Conservation (phyloP, 2,113 vertebrate genomes). For the Platichthys flesus region DNA sequence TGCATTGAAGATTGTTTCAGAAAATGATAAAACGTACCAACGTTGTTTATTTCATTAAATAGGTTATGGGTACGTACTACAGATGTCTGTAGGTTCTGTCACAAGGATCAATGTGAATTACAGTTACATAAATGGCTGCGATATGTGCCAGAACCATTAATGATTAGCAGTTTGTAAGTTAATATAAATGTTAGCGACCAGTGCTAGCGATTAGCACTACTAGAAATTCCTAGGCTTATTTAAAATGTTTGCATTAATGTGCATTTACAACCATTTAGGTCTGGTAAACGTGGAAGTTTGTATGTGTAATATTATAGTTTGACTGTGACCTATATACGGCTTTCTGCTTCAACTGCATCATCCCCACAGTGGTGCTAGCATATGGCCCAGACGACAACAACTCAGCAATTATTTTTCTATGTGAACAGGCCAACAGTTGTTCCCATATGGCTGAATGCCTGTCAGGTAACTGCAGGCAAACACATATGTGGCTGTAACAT, state of each 20-base stretch:
- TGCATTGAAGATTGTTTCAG: not conserved
- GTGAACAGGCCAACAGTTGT: no score
- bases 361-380: not conserved
- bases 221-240: no score
- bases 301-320: not conserved
- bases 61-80: not conserved
- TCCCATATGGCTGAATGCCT: no score
- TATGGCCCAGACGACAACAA: not conserved
- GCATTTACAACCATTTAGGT: not conserved
- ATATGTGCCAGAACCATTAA: not conserved
- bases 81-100: not conserved
- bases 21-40: not conserved
- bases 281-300: not conserved
- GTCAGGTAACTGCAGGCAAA: no score
- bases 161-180: not conserved
- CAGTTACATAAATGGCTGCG: no score
- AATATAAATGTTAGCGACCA: not conserved
- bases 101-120: not conserved
- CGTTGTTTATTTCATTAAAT: no score
- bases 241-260: not conserved
- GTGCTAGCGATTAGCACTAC: not conserved
- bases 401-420: not conserved
- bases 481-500: no score
- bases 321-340: not conserved
- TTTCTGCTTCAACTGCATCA: not conserved